Evolutionary conservation across 2,888 invertebrate species (phyloP).

Genomic region (Balanococcus diminutus): DNA sequence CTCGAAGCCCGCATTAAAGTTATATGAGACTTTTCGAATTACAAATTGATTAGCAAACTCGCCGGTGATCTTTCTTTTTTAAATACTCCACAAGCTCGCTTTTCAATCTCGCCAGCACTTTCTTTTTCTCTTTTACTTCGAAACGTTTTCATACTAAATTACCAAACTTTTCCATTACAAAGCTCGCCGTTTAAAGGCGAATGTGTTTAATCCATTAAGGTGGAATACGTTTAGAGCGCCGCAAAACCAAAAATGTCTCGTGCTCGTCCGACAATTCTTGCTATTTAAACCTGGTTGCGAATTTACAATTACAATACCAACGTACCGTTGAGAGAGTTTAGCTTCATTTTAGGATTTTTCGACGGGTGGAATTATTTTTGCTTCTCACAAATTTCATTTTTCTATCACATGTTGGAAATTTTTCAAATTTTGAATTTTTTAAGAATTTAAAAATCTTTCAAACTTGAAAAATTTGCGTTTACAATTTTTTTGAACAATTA

Average conservation of each 20-base stretch:
- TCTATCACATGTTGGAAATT: too few species aligned
- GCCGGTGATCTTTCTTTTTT: background rate
- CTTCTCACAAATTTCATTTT: too few species aligned
- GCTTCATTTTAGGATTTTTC: too few species aligned
- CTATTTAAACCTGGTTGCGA: background rate
- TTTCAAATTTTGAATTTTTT: too few species aligned
- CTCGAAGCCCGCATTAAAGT: background rate
- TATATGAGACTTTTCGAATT: background rate
- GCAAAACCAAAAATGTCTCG: slow-evolving; percentile 35
- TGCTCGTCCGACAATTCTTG: background rate
- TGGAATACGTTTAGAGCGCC: slow-evolving; percentile 39
- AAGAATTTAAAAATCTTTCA: too few species aligned
- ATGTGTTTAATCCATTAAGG: slow-evolving; percentile 48
- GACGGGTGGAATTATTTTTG: too few species aligned
- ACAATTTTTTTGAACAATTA: too few species aligned
- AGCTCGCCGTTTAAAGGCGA: slow-evolving; percentile 40
- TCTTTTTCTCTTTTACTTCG: background rate
- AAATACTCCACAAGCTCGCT: background rate
- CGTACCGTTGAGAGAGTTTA: too few species aligned
- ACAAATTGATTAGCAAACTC: slow-evolving; percentile 11
- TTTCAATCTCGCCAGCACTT: background rate
- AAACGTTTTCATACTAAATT: slow-evolving; percentile 42
- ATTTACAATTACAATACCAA: too few species aligned
- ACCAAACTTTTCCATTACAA: slow-evolving; percentile 46
- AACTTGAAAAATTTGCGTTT: too few species aligned